Base-by-base conservation (phyloP, 2,113 vertebrate species). In the Gallinago undulata region DNA sequence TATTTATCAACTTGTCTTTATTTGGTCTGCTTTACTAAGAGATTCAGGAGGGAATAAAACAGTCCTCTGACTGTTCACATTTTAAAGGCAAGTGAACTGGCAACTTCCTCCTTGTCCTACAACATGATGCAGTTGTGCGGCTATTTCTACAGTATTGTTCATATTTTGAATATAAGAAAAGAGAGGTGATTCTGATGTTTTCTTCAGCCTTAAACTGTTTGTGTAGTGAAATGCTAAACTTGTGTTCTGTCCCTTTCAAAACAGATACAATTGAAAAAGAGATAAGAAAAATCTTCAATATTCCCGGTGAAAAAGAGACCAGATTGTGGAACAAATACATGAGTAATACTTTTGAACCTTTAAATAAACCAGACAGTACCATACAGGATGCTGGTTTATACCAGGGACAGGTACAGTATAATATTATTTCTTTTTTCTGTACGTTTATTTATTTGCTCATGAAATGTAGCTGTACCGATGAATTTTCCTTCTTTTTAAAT, bases 281-380 rank as follows among this genome's bases (percentile, higher is more conserved):
- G 96, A 99, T 99, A 99, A 98, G 99, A 96, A 99, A 99, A 97
- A 98, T 99, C 93, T 99, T 99, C 98, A 99, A 93, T 98, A 99
- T 99, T 98, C 98, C 99, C 43, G 98, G 99, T 89, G 99, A 99
- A 97, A 99, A 99, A 97, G 99, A 99, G 97, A 99, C 99, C 95
- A 98, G 99, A 96, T 97, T 99, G 97, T 99, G 99, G 99, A 99
- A 99, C 98, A 99, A 99, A 97, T 99, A 99, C 97, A 99, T 99
- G 99, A 99, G 98, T 98, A 99, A 99, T 98, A 99, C 99, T 82
- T 99, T 99, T 94, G 99, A 99, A 98, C 99, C 99, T 77, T 97
- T 99, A 93, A 99, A 99, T 98, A 99, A 99, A 95, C 99, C 99
- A 19, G 99, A 99, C 96, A 99, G 99, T 98, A 99, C 99, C 91